Base-by-base conservation (phyloP, 2,797 vertebrate species). In the Adrianichthys oophorus region DNA sequence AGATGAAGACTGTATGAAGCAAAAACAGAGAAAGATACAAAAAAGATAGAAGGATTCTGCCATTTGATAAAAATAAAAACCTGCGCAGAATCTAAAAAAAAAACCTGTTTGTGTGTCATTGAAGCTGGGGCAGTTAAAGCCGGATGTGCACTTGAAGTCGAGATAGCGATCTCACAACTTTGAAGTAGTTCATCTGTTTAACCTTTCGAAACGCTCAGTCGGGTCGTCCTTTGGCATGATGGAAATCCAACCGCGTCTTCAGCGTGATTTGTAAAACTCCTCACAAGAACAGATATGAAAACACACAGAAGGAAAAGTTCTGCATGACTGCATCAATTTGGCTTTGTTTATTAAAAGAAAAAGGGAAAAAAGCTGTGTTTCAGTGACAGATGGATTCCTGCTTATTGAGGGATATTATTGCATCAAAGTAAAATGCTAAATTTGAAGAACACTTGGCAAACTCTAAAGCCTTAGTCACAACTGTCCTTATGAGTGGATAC, bases 151-250 rank as follows among this genome's bases (percentile, higher is more conserved):
- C 55, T 43, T 64, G 18, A 40, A 52, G 70, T 73, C 68, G 18
- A 48, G 74, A 80, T 83, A 56, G 15, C 24, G 16, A 72, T 81
- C 82, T 63, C 17, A 41, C 26, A 29, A 55, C 72, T 72, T 73
- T 69, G 66, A 72, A 68, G 70, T 59, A 16, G 6, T 7, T 7
- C 17, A 23, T 19, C 41, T 65, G 14, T 65, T 62, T 72, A 49
- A 52, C 44, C 16, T 52, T 46, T 60, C 43, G 41, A 66, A 58
- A 66, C 48, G 49, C 56, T 72, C 52, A 65, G 48, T 50, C 41
- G 41, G 18, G 18, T 64, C 43, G 41, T 56, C 47, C 19, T 59
- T 52, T 59, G 23, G 44, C 14, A 0, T 4, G 17, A 43, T 48
- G 21, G 41, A 50, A 43, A 44, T 41, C 48, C 16, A 3, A 8